Conservation (phyloP, 2,113 vertebrate genomes). For the Ictidomys tridecemlineatus region DNA sequence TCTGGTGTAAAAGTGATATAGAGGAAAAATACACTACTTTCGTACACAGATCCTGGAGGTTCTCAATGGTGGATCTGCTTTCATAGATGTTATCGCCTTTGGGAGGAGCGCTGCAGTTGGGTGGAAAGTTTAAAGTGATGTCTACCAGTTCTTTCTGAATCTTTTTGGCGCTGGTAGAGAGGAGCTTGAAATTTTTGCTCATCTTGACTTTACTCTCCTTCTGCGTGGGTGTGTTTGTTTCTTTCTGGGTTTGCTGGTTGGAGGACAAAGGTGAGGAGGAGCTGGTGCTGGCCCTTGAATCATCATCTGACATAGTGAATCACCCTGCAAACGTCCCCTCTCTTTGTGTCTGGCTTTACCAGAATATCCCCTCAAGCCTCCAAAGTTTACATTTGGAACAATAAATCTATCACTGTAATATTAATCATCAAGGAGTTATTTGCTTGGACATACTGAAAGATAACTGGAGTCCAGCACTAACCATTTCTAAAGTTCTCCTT, state of each 20-base stretch:
- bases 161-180: slow-evolving; percentile 96
- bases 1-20: no score
- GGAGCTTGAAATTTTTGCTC: slow-evolving; percentile 98
- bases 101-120: no score
- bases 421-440: slow-evolving; percentile 96
- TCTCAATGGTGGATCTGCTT: no score
- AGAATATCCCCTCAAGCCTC: slow-evolving; percentile 98
- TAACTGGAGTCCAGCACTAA: slow-evolving; percentile 97
- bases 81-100: no score
- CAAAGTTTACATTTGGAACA: slow-evolving; percentile 96
- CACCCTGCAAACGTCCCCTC: slow-evolving; percentile 89
- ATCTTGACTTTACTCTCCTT: slow-evolving; percentile 97
- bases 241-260: slow-evolving; percentile 92
- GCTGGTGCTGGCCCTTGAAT: slow-evolving; percentile 98
- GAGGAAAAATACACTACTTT: no score
- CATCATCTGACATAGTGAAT: slow-evolving; percentile 99
- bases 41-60: no score
- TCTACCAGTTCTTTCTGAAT: no score
- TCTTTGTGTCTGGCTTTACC: slow-evolving; percentile 81
- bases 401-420: slow-evolving; percentile 97
- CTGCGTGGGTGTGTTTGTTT: slow-evolving; percentile 93
- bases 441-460: slow-evolving; percentile 96
- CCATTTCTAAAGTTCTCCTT: slow-evolving; percentile 97
- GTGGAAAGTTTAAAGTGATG: no score
- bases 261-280: slow-evolving; percentile 95